Conservation (phyloP, 2,888 invertebrate genomes). For the Cryptocheilus praepositus region DNA sequence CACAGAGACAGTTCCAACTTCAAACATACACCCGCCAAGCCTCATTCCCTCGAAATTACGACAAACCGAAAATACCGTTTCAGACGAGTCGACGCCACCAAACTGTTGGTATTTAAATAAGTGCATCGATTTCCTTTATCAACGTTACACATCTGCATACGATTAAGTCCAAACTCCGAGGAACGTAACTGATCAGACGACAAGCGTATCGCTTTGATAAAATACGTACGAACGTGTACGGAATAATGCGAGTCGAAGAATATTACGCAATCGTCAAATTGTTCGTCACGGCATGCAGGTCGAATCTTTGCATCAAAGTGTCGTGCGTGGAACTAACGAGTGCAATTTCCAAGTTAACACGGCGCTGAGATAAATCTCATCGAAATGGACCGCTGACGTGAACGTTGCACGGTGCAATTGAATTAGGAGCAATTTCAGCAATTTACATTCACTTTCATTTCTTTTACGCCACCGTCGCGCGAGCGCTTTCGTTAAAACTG, state of each 20-base stretch:
- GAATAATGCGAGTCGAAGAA: no score
- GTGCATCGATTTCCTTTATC: no score
- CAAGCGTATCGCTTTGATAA: no score
- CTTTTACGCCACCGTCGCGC: background rate
- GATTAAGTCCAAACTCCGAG: no score
- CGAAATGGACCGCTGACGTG: constrained; percentile 16
- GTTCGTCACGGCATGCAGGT: no score
- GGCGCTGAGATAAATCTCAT: constrained; percentile 15
- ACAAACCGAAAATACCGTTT: background rate
- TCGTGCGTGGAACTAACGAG: background rate
- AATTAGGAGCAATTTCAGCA: constrained; percentile 19
- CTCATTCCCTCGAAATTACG: background rate
- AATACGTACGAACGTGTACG: no score
- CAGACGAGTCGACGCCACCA: background rate
- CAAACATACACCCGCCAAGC: background rate
- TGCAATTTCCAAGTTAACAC: constrained; percentile 23
- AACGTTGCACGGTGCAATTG: constrained; percentile 13
- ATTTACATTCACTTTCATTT: constrained; percentile 11
- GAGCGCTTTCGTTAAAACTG: background rate
- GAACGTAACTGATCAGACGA: no score
- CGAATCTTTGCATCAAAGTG: no score
- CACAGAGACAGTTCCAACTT: background rate
- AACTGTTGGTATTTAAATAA: no score
- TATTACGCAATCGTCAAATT: no score
- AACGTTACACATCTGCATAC: no score